Conservation (phyloP, 2,113 vertebrate genomes). For the Elgaria multicarinata region DNA sequence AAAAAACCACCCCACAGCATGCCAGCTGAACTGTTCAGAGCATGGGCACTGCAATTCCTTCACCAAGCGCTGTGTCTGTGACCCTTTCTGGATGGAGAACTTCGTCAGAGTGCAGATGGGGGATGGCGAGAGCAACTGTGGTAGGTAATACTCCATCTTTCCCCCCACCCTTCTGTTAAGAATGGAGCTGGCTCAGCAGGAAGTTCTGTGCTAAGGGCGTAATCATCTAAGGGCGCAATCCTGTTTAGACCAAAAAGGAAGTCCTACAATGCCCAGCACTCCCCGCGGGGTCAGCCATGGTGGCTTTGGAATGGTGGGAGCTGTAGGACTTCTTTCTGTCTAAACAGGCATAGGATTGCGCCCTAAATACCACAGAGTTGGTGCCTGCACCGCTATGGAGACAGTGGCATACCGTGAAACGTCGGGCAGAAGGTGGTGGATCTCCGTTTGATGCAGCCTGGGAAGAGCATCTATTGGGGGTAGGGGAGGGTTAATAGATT, state of each 20-base stretch:
- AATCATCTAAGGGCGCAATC: no score
- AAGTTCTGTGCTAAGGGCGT: background rate
- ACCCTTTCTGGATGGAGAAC: slow-evolving; percentile 99
- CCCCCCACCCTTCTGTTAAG: background rate
- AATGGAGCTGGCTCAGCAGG: fast-evolving
- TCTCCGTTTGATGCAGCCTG: background rate
- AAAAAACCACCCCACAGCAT: slow-evolving; percentile 83
- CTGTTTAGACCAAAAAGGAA: no score
- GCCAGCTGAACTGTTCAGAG: slow-evolving; percentile 95
- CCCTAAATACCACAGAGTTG: background rate
- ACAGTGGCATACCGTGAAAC: background rate
- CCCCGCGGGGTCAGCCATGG: no score
- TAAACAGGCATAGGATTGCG: no score
- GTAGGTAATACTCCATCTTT: slow-evolving; percentile 68
- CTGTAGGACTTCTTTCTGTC: no score
- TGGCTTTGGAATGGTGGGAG: background rate
- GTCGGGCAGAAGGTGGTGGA: background rate
- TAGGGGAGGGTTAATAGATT: background rate
- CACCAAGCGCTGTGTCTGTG: slow-evolving; percentile 92
- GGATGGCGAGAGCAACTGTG: slow-evolving; percentile 95
- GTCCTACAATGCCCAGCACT: no score
- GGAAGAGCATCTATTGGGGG: background rate
- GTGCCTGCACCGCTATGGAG: background rate
- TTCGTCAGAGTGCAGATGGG: slow-evolving; percentile 89
- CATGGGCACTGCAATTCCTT: slow-evolving; percentile 94